phyloP scores from a whole-genome alignment of 2,888 invertebrate species.

The Nematopogon swammerdamellus region DNA sequence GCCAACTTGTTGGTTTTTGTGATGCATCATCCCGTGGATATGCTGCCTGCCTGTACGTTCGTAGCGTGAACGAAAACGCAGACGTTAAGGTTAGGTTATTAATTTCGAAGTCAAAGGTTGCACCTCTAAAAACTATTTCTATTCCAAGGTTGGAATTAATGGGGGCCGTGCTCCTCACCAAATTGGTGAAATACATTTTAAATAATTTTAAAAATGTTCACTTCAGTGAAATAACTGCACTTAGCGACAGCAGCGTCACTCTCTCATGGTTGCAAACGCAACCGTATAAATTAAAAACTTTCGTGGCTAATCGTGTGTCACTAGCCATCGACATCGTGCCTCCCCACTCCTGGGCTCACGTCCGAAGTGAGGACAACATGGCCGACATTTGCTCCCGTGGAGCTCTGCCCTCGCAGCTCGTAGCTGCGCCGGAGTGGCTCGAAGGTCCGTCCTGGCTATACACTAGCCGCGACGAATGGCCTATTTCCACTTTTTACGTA shows the following conservation, averaged over 20 bases:
- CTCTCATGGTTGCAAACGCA: slow-evolving; percentile 12
- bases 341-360: slow-evolving; percentile 10
- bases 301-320: slow-evolving; percentile 13
- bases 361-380: slow-evolving; percentile 12
- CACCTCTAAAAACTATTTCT: slow-evolving; percentile 6
- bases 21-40: slow-evolving; percentile 5
- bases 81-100: slow-evolving; percentile 3
- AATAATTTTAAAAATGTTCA: background rate
- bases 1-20: slow-evolving; percentile 4
- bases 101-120: slow-evolving; percentile 7
- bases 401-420: slow-evolving; percentile 8
- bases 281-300: slow-evolving; percentile 9
- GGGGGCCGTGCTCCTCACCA: slow-evolving; percentile 8
- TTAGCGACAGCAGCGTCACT: slow-evolving; percentile 9
- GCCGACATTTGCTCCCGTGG: slow-evolving; percentile 15
- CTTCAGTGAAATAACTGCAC: background rate
- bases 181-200: slow-evolving; percentile 1
- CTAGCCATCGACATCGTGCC: slow-evolving; percentile 11
- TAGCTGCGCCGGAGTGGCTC: slow-evolving; percentile 11
- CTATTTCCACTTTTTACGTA: background rate
- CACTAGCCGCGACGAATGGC: slow-evolving; percentile 3
- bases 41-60: slow-evolving; percentile 6
- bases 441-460: slow-evolving; percentile 12
- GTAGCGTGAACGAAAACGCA: background rate
- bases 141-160: slow-evolving; percentile 10